Evolutionary conservation across 2,113 vertebrate genomes (phyloP).

Genomic region (Probosciger aterrimus): DNA sequence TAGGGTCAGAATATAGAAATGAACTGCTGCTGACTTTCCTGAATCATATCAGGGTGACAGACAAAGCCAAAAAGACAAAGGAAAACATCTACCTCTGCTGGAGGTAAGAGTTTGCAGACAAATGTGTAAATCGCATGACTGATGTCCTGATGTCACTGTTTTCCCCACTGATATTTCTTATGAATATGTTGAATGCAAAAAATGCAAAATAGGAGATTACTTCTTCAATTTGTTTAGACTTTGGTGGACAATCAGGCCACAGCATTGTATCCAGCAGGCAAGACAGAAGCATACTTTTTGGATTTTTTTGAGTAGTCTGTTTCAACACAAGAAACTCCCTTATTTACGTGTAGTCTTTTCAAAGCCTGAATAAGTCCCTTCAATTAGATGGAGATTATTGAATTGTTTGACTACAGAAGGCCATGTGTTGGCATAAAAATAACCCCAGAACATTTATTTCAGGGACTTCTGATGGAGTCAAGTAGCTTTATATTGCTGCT

Average conservation of each 20-base stretch:
- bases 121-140: not conserved
- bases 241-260: not conserved
- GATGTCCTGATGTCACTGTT: not conserved
- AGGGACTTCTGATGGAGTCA: not conserved
- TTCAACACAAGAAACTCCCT: not conserved
- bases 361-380: not conserved
- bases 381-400: not conserved
- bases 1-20: not conserved
- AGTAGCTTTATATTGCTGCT: not conserved
- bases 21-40: not conserved
- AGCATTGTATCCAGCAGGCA: not conserved
- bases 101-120: not conserved
- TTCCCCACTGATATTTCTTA: not conserved
- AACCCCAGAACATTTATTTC: not conserved
- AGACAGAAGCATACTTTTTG: not conserved
- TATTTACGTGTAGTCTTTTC: not conserved
- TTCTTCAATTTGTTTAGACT: not conserved
- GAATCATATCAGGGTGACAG: not conserved
- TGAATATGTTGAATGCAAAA: not conserved
- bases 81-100: not conserved
- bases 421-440: not conserved
- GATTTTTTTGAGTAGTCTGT: not conserved
- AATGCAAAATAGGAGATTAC: not conserved
- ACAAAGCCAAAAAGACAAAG: not conserved
- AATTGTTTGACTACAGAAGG: not conserved